Conservation (phyloP, 2,797 vertebrate genomes). For the Mycteria americana region DNA sequence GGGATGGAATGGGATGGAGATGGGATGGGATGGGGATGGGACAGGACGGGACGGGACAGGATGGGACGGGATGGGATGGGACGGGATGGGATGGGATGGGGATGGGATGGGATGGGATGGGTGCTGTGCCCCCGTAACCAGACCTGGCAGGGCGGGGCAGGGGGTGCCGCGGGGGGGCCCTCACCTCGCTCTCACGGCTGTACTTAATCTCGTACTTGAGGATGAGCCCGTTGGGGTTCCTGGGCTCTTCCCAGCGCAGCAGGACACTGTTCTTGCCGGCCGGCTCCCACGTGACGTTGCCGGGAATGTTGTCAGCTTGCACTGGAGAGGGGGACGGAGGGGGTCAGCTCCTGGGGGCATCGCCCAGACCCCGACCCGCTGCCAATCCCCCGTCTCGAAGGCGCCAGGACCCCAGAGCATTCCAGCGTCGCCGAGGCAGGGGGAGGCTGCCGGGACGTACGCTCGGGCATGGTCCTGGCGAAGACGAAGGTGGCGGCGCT, state of each 20-base stretch:
- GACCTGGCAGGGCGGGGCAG: not conserved
- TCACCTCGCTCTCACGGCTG: slow-evolving; percentile 76
- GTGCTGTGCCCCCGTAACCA: not conserved
- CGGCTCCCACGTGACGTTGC: slow-evolving; percentile 75
- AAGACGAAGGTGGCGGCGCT: slow-evolving; percentile 81
- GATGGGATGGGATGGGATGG: not conserved
- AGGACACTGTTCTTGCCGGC: slow-evolving; percentile 71
- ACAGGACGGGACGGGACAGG: too few relatives aligned
- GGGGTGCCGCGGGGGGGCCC: rapidly evolving
- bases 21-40: too few relatives aligned
- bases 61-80: too few relatives aligned
- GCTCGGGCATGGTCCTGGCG: slow-evolving; percentile 77
- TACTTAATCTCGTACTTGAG: slow-evolving; percentile 83
- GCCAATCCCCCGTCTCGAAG: not conserved
- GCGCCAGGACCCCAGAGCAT: not conserved
- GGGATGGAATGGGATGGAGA: too few relatives aligned
- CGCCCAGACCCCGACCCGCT: rapidly evolving
- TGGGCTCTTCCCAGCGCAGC: slow-evolving; percentile 76
- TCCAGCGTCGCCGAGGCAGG: rapidly evolving
- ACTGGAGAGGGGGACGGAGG: not conserved
- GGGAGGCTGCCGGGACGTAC: slow-evolving; percentile 41
- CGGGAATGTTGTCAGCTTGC: slow-evolving; percentile 77
- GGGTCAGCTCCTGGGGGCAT: not conserved
- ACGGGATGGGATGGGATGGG: not conserved
- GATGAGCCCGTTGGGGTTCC: slow-evolving; percentile 80